Evolutionary conservation across 2,888 invertebrate genomes (phyloP).

Genomic region (Ectemnius continuus): DNA sequence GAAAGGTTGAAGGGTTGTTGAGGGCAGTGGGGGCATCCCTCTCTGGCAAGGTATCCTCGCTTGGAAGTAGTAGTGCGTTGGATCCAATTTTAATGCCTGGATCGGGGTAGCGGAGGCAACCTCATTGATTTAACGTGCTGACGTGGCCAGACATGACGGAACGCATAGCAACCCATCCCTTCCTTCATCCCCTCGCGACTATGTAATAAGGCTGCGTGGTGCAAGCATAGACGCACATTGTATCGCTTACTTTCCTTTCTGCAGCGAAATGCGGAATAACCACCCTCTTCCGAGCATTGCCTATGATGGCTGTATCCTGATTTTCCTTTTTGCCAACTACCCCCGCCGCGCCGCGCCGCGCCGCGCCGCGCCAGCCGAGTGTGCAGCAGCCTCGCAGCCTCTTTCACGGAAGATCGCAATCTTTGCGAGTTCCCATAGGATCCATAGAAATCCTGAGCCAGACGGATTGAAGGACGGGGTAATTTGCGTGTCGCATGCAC

Average conservation of each 20-base stretch:
- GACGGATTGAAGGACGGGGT: slow-evolving; percentile 22
- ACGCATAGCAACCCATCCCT: slow-evolving; percentile 16
- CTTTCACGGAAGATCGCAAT: slow-evolving; percentile 48
- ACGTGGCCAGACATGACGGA: slow-evolving; percentile 40
- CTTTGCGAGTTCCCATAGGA: slow-evolving; percentile 39
- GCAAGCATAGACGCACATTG: slow-evolving; percentile 28
- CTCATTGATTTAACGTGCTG: slow-evolving; percentile 45
- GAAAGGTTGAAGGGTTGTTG: not conserved
- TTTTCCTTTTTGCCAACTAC: slow-evolving; percentile 15
- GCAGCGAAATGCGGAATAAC: slow-evolving; percentile 34
- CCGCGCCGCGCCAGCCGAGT: too few relatives aligned
- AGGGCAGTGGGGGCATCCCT: too few relatives aligned
- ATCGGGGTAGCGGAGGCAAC: slow-evolving; percentile 29
- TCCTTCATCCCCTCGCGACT: slow-evolving; percentile 9
- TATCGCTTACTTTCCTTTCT: slow-evolving; percentile 21
- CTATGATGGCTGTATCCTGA: slow-evolving; percentile 36
- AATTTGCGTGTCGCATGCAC: slow-evolving; percentile 45
- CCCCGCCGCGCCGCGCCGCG: too few relatives aligned
- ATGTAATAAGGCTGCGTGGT: slow-evolving; percentile 13
- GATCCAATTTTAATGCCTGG: slow-evolving; percentile 56
- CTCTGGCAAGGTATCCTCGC: too few relatives aligned
- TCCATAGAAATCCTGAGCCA: slow-evolving; percentile 25
- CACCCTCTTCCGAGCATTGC: slow-evolving; percentile 20
- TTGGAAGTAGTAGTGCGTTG: slow-evolving; percentile 29
- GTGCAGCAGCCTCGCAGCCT: slow-evolving; percentile 12